Evolutionary conservation across 2,797 vertebrate species (phyloP), one percentile per base, ranked within the genome.

Genomic region (Sebastes diaconus): DNA sequence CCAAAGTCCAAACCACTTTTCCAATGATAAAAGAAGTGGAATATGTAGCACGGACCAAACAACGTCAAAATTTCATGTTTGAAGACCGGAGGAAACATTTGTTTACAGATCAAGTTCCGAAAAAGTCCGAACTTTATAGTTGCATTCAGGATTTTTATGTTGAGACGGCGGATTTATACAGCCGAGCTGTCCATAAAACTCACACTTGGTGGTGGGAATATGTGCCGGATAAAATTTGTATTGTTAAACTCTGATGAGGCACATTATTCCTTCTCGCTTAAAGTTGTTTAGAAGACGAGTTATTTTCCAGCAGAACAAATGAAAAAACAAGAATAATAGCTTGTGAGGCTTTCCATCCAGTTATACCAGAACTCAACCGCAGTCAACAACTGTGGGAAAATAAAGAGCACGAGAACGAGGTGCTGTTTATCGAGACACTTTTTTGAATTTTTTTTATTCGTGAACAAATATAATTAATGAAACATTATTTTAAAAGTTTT

Each of bases 1-100:
- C 36, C 67, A 73, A 83, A 82, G 5, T 75, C 36, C 67, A 73
- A 83, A 82, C 42, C 11, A 22, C 59, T 63, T 66, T 9, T 36
- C 14, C 3, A 13, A 27, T n/a, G 27, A 36, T 22, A 61, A 25
- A 78, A 54, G 14, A 60, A 73, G 42, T 52, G 2, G 22, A 27
- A 75, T 78, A 30, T 77, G 27, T 64, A 30, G 22, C 27, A 29
- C 1, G 3, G 18, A 24, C 6, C 2, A 75, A 79, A 63, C 4
- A 52, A 12, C 1, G 5, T 39, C 30, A 30, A 8, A 29, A 22
- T 76, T 6, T 63, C 8, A 39, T 7, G 65, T 84, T 27, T 20
- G 34, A 36, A 52, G 22, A 55, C 12, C 20, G 2, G 24, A 71
- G 27, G 16, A 32, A 42, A 13, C 3, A 4, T 60, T 80, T 72